Base-by-base conservation (phyloP, 2,888 invertebrate genomes). In the Leptinotarsa rubiginosa region DNA sequence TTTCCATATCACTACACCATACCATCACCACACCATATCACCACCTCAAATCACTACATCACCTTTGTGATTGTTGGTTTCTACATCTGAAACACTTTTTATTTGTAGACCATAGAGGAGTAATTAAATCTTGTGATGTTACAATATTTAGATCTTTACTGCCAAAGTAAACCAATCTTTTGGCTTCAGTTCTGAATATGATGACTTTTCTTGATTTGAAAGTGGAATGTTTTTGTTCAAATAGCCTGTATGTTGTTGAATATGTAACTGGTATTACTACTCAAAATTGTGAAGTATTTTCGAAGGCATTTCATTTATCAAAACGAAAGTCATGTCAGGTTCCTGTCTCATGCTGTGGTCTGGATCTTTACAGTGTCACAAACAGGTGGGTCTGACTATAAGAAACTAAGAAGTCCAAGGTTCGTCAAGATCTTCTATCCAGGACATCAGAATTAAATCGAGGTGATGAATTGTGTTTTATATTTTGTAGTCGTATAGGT, bases 291-390 rank as follows among this genome's bases (percentile, higher is more conserved):
- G 56, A n/a, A 62, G 62, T 64, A 54, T 56, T 70, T 74, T 69
- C 65, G 31, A 56, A 76, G 71, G 67, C 70, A 68, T 54, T 54
- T 47, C 47, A 56, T 47, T 56, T 54, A n/a, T 56, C 20, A 69
- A 56, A 56, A 47, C 15, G 47, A 69, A 50, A 69, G 68, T 64
- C 73, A 59, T 71, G 59, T 73, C 68, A 56, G 59, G 59, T 69
- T 69, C 69, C 69, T 56, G 69, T 75, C 79, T 81, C 77, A 81
- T 82, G 82, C 79, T 81, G 79, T 82, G 75, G 80, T 84, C 80
- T 82, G 85, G 84, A 83, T 84, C 83, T 85, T 85, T 85, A 80
- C 85, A 85, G 85, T 77, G 75, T 84, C 83, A 81, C 79, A 82
- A 85, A 82, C 81, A 82, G 82, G 82, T 82, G 82, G 81, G 81